Evolutionary conservation across 2,888 invertebrate genomes (phyloP).

Genomic region (Actias luna): DNA sequence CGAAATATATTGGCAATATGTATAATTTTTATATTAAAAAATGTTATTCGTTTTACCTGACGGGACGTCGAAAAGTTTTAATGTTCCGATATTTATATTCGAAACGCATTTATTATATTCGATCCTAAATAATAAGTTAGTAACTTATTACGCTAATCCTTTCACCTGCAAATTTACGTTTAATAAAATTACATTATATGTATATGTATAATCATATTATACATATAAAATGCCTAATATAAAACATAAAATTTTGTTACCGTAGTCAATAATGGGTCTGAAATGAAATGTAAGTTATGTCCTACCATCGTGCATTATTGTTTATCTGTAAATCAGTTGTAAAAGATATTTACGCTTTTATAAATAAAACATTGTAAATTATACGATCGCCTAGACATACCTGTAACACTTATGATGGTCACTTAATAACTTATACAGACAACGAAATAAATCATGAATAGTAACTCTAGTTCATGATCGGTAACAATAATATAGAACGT

Average conservation of each 20-base stretch:
- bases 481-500: background rate
- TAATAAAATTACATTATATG: background rate
- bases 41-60: slow-evolving; percentile 39
- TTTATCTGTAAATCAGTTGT: background rate
- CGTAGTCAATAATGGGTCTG: no score
- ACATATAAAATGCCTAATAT: no score
- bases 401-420: background rate
- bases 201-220: no score
- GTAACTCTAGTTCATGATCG: background rate
- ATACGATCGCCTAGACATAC: background rate
- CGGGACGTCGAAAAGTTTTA: slow-evolving; percentile 31
- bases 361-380: background rate
- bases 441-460: background rate
- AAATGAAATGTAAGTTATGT: no score
- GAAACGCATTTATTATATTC: background rate
- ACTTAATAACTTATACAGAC: background rate
- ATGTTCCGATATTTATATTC: background rate
- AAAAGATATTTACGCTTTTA: background rate
- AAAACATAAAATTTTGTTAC: no score
- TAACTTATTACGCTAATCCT: background rate
- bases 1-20: slow-evolving; percentile 36
- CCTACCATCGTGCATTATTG: background rate
- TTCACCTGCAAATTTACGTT: background rate
- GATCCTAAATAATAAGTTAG: background rate
- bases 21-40: slow-evolving; percentile 44